These are phyloP conservation scores for Drosophila putrida DNA, from an alignment of 2,888 invertebrate genomes.

Conservation along the genomic window DNA sequence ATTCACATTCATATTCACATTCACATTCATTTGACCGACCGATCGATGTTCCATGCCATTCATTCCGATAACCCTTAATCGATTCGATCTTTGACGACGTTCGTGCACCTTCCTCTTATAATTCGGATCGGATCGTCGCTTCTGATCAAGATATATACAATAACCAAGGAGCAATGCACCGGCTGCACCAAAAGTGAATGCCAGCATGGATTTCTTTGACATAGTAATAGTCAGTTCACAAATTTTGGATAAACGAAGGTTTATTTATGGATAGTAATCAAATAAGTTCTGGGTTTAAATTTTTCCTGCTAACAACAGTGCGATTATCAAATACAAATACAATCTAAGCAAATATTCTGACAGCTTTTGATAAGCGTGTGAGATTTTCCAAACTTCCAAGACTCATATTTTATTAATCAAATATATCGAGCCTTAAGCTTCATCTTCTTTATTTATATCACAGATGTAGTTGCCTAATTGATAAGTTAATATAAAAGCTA, in stretches of 20 bases:
- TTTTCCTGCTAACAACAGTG: slow-evolving; percentile 1
- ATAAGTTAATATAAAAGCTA: no score
- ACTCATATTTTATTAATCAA: no score
- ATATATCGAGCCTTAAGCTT: no score
- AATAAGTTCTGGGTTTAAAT: slow-evolving; percentile 3
- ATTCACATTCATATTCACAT: no score
- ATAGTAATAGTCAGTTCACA: slow-evolving; percentile 7
- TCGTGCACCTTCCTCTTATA: slow-evolving; percentile 43
- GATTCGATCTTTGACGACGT: slow-evolving; percentile 34
- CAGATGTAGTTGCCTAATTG: no score
- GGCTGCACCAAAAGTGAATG: slow-evolving; percentile 29
- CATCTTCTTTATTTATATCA: no score
- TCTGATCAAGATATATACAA: slow-evolving; percentile 51
- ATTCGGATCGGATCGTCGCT: slow-evolving; percentile 46
- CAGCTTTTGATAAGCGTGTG: not conserved
- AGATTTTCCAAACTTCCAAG: no score
- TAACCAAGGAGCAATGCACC: slow-evolving; percentile 36
- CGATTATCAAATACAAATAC: not conserved
- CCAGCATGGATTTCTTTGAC: slow-evolving; percentile 27
- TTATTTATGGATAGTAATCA: no score
- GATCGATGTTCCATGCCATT: not conserved
- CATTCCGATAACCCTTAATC: not conserved
- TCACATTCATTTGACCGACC: not conserved
- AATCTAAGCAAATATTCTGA: not conserved
- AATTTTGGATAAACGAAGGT: slow-evolving; percentile 4